Conservation (phyloP, 2,888 invertebrate species). For the Meteorus colon region DNA sequence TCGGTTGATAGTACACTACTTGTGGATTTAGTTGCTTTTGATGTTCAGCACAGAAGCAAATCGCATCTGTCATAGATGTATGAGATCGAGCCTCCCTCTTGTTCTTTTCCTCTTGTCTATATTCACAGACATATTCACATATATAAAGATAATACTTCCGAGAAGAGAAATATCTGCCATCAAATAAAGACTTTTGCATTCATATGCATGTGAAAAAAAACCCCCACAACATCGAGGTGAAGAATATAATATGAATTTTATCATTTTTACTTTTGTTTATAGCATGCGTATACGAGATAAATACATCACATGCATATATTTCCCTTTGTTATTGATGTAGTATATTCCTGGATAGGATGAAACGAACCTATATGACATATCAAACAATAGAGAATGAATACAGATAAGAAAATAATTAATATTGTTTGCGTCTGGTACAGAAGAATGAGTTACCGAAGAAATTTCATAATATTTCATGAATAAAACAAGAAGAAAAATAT, state of each 20-base stretch:
- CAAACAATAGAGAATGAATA: too few relatives aligned
- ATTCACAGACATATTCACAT: conserved; percentile 11
- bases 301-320: too few relatives aligned
- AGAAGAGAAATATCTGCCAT: conserved; percentile 2
- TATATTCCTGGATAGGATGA: too few relatives aligned
- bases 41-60: conserved; percentile 47
- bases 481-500: too few relatives aligned
- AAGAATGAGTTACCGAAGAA: too few relatives aligned
- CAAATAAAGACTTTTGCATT: conserved; percentile 28
- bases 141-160: conserved; percentile 29
- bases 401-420: too few relatives aligned
- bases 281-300: background rate
- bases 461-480: too few relatives aligned
- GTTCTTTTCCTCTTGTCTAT: background rate
- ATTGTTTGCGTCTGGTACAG: too few relatives aligned
- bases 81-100: background rate
- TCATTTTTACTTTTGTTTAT: background rate
- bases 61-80: conserved; percentile 41
- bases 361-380: too few relatives aligned
- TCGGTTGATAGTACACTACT: background rate
- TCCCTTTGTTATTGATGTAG: too few relatives aligned
- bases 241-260: background rate
- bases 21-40: conserved; percentile 44
- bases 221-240: background rate
- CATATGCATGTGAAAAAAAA: background rate